Conservation (phyloP, 2,797 vertebrate species). For the Glossophaga mutica region DNA sequence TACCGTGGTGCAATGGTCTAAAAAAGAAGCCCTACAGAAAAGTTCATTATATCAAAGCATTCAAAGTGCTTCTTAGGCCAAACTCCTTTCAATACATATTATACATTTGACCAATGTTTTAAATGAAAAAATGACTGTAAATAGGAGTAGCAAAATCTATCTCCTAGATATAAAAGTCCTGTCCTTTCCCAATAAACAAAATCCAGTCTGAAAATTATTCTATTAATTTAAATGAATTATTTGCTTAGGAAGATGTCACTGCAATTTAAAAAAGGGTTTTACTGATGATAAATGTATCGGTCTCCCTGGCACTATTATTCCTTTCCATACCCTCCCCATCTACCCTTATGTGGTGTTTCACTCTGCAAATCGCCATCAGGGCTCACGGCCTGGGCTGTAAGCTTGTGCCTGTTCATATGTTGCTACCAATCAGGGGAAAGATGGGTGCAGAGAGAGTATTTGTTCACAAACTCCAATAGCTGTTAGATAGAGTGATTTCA, state of each 20-base stretch:
- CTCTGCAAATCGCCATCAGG: background rate
- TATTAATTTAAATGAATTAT: background rate
- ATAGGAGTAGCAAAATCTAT: background rate
- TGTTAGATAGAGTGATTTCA: background rate
- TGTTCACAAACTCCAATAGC: background rate
- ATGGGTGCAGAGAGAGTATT: background rate
- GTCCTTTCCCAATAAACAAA: background rate
- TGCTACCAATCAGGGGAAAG: background rate
- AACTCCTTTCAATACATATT: background rate
- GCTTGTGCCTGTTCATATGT: background rate
- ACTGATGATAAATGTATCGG: background rate
- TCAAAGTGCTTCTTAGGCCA: background rate
- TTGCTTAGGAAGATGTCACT: background rate
- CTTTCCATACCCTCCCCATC: background rate
- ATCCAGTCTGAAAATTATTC: background rate
- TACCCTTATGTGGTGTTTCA: background rate
- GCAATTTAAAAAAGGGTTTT: background rate
- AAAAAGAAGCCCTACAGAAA: background rate
- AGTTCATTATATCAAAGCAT: background rate
- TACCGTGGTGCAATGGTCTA: background rate
- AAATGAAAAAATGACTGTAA: background rate
- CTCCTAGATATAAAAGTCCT: background rate
- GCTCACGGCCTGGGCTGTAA: background rate
- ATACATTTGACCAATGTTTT: background rate
- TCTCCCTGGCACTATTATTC: too few relatives aligned